Conservation (phyloP, 2,797 vertebrate species). For the Phaenicophaeus curvirostris region DNA sequence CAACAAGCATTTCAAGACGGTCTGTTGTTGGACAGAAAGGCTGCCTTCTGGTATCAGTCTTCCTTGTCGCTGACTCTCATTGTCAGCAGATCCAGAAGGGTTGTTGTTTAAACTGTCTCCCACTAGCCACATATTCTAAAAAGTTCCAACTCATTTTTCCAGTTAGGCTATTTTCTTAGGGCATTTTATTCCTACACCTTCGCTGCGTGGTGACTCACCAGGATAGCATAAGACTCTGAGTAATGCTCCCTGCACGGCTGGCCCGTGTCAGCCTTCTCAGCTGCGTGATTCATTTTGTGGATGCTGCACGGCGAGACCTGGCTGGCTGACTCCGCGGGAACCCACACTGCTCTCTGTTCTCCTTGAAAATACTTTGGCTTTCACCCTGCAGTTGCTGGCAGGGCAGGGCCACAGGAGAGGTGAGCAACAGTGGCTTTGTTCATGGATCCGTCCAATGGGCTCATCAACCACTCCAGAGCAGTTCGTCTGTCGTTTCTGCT, state of each 20-base stretch:
- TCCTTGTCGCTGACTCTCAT: neutral
- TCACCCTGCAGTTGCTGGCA: neutral
- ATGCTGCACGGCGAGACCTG: neutral
- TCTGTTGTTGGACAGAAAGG: neutral
- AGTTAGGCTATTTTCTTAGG: neutral
- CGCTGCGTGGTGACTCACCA: neutral
- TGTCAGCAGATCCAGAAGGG: neutral
- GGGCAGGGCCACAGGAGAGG: neutral
- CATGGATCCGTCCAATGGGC: neutral
- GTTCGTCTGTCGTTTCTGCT: neutral
- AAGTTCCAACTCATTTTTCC: neutral
- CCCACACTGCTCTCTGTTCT: neutral
- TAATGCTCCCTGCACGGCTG: neutral
- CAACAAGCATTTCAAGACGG: neutral
- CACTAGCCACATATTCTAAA: neutral
- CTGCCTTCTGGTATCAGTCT: neutral
- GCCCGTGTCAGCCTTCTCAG: neutral
- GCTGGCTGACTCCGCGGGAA: rapidly evolving
- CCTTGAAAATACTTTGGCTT: neutral
- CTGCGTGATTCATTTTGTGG: neutral
- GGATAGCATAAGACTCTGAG: neutral
- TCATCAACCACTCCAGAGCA: neutral
- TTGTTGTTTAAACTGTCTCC: neutral
- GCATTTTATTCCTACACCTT: neutral
- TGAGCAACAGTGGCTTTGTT: neutral